phyloP scores from a whole-genome alignment of 2,888 invertebrate species.

The Eristalinus aeneus region DNA sequence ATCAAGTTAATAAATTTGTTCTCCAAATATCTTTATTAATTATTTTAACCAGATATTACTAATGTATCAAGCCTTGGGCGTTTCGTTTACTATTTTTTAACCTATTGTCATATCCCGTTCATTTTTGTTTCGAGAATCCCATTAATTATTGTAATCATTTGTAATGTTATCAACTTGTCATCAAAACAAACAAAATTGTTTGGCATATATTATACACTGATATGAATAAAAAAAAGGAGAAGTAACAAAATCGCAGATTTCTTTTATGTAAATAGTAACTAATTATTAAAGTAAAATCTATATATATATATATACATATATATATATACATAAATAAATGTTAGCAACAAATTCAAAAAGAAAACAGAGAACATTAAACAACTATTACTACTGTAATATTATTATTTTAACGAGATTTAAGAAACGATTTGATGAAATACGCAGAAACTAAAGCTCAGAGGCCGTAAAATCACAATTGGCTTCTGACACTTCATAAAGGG shows the following conservation, averaged over 20 bases:
- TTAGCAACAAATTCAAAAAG: constrained; percentile 40
- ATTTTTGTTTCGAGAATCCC: constrained; percentile 9
- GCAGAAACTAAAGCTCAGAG: not conserved
- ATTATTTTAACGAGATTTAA: constrained; percentile 51
- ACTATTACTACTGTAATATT: constrained; percentile 38
- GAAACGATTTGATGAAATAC: constrained; percentile 40
- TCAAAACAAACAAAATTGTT: constrained; percentile 14
- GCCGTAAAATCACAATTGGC: not conserved
- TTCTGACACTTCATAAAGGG: constrained; percentile 33
- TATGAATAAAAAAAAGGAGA: constrained; percentile 23
- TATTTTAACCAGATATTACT: constrained; percentile 7
- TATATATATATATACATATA: constrained; percentile 37
- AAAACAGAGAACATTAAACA: constrained; percentile 9
- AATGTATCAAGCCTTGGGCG: not conserved
- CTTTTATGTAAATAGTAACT: constrained; percentile 60
- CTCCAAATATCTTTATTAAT: constrained; percentile 24
- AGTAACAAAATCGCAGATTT: constrained; percentile 24
- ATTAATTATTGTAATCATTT: constrained; percentile 32
- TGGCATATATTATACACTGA: constrained; percentile 22
- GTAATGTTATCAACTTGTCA: constrained; percentile 21
- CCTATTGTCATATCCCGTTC: not conserved
- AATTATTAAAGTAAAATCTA: constrained; percentile 32
- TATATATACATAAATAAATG: constrained; percentile 43
- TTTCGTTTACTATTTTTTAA: not conserved
- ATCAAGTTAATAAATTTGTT: not conserved